Conservation (phyloP, 2,797 vertebrate genomes). For the Sebastolobus alascanus region DNA sequence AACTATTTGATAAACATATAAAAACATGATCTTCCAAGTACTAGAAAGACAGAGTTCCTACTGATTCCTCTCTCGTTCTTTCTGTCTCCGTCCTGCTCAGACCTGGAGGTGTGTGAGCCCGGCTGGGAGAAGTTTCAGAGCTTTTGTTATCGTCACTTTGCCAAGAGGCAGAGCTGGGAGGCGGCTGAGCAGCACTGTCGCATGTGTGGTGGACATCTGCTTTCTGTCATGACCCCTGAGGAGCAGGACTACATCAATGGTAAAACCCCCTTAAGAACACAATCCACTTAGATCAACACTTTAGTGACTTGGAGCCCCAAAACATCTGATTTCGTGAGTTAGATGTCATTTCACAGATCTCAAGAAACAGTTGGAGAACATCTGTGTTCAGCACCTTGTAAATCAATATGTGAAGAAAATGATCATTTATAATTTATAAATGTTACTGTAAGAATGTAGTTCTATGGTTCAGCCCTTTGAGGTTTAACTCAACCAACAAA, state of each 20-base stretch:
- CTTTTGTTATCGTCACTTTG: conserved; percentile 93
- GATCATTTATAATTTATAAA: background rate
- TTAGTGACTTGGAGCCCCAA: background rate
- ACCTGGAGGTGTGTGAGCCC: conserved; percentile 85
- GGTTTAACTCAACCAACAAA: too few relatives aligned
- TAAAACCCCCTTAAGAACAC: conserved; percentile 54
- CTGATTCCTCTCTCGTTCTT: background rate
- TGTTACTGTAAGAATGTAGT: background rate
- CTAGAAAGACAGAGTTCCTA: background rate
- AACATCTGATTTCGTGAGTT: background rate
- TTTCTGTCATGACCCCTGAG: conserved; percentile 92
- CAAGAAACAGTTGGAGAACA: too few relatives aligned
- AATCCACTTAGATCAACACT: accelerated
- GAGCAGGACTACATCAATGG: conserved; percentile 94
- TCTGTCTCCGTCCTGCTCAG: conserved; percentile 69
- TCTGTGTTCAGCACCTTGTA: background rate
- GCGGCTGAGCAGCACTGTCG: conserved; percentile 93
- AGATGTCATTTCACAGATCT: background rate
- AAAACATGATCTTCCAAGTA: accelerated
- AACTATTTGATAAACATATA: accelerated
- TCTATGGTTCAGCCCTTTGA: too few relatives aligned
- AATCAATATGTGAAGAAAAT: background rate
- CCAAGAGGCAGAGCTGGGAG: conserved; percentile 92
- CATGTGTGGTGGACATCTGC: conserved; percentile 88
- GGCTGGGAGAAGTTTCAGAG: conserved; percentile 95